Evolutionary conservation across 2,797 vertebrate species (phyloP).

Genomic region (Anableps anableps): DNA sequence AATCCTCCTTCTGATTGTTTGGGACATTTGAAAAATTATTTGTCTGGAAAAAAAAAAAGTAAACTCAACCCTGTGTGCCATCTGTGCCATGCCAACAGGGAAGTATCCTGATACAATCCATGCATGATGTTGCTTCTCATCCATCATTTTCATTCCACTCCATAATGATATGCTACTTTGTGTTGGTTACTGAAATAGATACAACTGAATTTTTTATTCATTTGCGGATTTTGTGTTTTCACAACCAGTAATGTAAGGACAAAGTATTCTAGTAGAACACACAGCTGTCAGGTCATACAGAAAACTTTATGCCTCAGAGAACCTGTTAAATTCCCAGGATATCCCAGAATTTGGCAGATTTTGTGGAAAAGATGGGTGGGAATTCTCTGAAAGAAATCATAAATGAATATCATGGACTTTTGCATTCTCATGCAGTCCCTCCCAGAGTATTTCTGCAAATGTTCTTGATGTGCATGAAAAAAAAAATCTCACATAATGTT

Average conservation of each 20-base stretch:
- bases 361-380: neutral
- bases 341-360: neutral
- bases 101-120: neutral
- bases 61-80: neutral
- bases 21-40: neutral
- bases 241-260: neutral
- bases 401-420: neutral
- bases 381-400: neutral
- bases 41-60: neutral
- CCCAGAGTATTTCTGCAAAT: neutral
- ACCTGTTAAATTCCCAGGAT: neutral
- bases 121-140: neutral
- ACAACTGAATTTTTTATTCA: neutral
- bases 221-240: neutral
- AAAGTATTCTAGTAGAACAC: neutral
- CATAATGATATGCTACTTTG: neutral
- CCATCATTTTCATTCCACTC: neutral
- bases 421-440: neutral
- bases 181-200: neutral
- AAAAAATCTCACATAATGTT: neutral
- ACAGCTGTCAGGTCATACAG: neutral
- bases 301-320: neutral
- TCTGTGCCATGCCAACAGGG: neutral
- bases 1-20: no score
- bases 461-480: neutral